These are phyloP conservation scores for Acanthopagrus latus DNA, from an alignment of 2,797 vertebrate species.

Conservation along the genomic window DNA sequence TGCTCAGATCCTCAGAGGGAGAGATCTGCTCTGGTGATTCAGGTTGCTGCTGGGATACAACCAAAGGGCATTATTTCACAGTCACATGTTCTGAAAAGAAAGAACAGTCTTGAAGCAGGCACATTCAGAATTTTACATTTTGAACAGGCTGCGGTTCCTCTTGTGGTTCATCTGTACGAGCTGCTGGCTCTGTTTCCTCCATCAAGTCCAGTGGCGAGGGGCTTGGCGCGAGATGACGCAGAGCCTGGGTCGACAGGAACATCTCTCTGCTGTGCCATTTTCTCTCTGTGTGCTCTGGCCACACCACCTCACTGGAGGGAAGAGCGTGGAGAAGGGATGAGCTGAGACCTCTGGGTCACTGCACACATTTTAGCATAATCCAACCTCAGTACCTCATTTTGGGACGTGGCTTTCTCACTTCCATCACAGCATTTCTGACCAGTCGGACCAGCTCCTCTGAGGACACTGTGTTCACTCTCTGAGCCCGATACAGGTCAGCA, in stretches of 20 bases:
- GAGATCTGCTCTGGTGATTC: conserved; percentile 28
- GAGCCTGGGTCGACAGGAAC: conserved; percentile 47
- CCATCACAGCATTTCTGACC: conserved; percentile 56
- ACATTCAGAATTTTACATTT: conserved; percentile 34
- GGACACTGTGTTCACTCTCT: conserved; percentile 45
- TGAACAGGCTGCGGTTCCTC: conserved; percentile 21
- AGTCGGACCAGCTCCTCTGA: conserved; percentile 65
- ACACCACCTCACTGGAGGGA: conserved; percentile 51
- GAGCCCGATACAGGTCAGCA: conserved; percentile 68
- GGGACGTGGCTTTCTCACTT: conserved; percentile 52
- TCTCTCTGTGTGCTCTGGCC: conserved; percentile 46
- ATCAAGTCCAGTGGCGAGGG: conserved; percentile 36
- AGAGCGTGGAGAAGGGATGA: conserved; percentile 9
- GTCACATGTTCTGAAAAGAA: background rate
- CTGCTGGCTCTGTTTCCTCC: conserved; percentile 26
- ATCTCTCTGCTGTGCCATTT: conserved; percentile 38
- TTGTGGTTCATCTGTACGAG: conserved; percentile 20
- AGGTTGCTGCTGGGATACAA: conserved; percentile 20
- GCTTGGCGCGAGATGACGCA: conserved; percentile 42
- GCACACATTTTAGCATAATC: background rate
- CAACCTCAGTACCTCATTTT: conserved; percentile 53
- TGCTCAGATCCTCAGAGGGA: conserved; percentile 42
- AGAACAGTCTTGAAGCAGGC: background rate
- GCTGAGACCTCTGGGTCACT: background rate
- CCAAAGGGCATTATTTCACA: background rate